Conservation (phyloP, 1,140 invertebrate species). For the Aphelenchoides avenae region DNA sequence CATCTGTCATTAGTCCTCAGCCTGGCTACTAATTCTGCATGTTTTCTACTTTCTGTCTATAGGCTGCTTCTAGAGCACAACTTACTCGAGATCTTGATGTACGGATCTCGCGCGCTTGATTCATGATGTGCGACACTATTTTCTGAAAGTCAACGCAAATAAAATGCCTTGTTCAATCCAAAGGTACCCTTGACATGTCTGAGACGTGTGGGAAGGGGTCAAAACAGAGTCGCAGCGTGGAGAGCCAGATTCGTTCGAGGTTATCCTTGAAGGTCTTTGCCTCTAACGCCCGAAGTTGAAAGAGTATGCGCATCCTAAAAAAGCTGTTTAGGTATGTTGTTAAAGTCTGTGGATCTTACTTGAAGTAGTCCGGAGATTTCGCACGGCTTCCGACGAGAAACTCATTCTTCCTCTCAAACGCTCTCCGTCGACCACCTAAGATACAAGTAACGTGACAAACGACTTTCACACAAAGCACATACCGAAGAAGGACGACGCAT, state of each 20-base stretch:
- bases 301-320: constrained; percentile 26
- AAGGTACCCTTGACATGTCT: constrained; percentile 26
- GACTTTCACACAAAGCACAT: background rate
- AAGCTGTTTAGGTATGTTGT: no score
- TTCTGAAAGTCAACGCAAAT: no score
- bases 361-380: constrained; percentile 17
- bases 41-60: constrained; percentile 5
- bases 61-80: background rate
- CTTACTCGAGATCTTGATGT: background rate
- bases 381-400: no score
- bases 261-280: constrained; percentile 50
- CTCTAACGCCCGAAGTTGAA: constrained; percentile 42
- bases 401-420: no score
- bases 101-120: constrained; percentile 3
- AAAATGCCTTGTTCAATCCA: background rate
- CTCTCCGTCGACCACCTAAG: no score
- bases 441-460: no score
- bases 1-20: background rate
- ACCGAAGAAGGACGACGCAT: no score
- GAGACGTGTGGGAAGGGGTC: constrained; percentile 49
- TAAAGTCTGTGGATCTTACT: constrained; percentile 12
- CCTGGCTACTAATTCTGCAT: background rate
- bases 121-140: constrained; percentile 23
- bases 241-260: constrained; percentile 56
- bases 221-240: constrained; percentile 40